Base-by-base conservation (phyloP, 2,797 vertebrate species). In the Helarctos malayanus region DNA sequence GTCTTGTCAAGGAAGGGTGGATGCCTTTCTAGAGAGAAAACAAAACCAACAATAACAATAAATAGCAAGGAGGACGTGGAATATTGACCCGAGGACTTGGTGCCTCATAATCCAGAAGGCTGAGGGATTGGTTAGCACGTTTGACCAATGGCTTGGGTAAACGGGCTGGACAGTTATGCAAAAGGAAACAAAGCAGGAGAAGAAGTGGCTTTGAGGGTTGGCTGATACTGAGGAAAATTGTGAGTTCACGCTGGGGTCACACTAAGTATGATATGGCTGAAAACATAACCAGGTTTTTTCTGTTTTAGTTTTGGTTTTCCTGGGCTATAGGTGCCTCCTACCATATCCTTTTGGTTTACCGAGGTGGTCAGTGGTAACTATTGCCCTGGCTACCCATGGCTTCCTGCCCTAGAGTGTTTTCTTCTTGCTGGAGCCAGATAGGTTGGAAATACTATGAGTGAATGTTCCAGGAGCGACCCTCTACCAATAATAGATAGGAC, bases 1-100 rank as follows among this genome's bases (percentile, higher is more conserved):
- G 7, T 86, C 61, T 63, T 87, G 45, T 76, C 49, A 75, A 73
- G 82, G n/a, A 92, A 89, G 35, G 5, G 38, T n/a, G 52, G n/a
- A 75, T 23, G 11, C 1, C 14, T 25, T 76, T 3, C 49, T n/a
- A 47, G 35, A 65, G 41, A n/a, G 76, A 61, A 79, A 21, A 79
- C 25, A 12, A 56, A 92, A 57, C 19, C 21, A 79, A 32, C 10
- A 45, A 11, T 47, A 23, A 29, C 3, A 52, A 0, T 3, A 41
- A 54, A 10, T 1, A 59, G 4, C n/a, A 49, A 23, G 3, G 35
- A 88, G 1, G 61, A 63, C 7, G 14, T 63, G 29, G 61, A 45
- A 49, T 0, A 35, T 16, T 27, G 21, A 16, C 2, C 8, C 41
- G 61, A 94, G 69, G n/a, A 29, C 59, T 57, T 9, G 27, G 35